Percentiles rank a stretch among this genome's conserved stretches.
These are phyloP conservation scores for Andricus curvator DNA, from an alignment of 2,888 invertebrate species.

Conservation along the genomic window DNA sequence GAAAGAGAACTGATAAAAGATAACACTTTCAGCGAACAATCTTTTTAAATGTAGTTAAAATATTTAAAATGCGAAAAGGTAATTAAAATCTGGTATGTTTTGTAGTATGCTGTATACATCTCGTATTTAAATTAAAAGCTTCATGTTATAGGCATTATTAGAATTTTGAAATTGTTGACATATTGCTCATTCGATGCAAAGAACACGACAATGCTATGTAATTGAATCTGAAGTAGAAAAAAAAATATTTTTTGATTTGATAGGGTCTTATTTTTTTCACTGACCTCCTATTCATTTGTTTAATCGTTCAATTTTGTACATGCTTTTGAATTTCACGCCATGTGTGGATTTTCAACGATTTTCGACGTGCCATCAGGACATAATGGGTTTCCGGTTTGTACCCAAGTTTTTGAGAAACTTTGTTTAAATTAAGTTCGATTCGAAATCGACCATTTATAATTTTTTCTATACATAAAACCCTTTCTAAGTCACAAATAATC, in stretches of 20 bases:
- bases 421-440: not conserved
- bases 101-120: not conserved
- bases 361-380: too few species aligned
- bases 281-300: not conserved
- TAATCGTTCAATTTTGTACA: too few species aligned
- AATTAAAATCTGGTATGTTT: not conserved
- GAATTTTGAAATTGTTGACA: conserved; percentile 6
- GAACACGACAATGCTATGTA: conserved; percentile 23
- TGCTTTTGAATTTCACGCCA: too few species aligned
- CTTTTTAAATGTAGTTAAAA: not conserved
- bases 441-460: not conserved
- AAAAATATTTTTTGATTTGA: conserved; percentile 28
- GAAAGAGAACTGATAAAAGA: conserved; percentile 26
- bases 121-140: conserved; percentile 2
- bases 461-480: not conserved
- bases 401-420: not conserved
- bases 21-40: not conserved
- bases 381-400: not conserved
- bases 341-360: too few species aligned
- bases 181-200: not conserved
- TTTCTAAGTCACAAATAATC: not conserved
- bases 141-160: conserved; percentile 10
- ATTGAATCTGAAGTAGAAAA: conserved; percentile 28
- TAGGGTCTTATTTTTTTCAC: not conserved
- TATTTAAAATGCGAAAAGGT: too few species aligned